A percentile compares a stretch with the other conserved stretches of the same genome.
Conservation (phyloP, 2,888 invertebrate species). For the Troides oblongomaculatus region DNA sequence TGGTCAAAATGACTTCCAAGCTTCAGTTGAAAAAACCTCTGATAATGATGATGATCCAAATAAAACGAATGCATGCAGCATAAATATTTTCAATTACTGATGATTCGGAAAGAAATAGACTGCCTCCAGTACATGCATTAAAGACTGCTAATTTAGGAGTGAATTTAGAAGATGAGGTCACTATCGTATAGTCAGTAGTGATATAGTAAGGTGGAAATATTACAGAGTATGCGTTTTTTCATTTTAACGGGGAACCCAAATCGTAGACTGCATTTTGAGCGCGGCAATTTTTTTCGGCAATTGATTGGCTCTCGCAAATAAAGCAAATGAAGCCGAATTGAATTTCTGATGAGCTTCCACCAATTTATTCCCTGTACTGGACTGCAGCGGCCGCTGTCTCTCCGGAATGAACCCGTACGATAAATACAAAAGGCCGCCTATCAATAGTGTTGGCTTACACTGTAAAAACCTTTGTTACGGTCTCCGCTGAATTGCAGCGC, state of each 20-base stretch:
- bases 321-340: constrained; percentile 69
- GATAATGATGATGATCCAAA: no score
- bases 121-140: no score
- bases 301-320: constrained; percentile 71
- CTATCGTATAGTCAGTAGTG: no score
- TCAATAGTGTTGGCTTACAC: constrained; percentile 19
- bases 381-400: constrained; percentile 28
- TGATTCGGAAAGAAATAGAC: no score
- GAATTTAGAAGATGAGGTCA: no score
- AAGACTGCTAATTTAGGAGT: no score
- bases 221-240: background rate
- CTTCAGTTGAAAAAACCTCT: no score
- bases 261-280: constrained; percentile 17
- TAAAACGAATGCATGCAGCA: no score
- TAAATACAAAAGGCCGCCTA: constrained; percentile 21
- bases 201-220: background rate
- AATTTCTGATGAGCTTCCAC: constrained; percentile 72
- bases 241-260: constrained; percentile 40
- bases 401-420: constrained; percentile 7
- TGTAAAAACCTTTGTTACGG: constrained; percentile 14
- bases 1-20: no score
- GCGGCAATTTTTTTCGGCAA: constrained; percentile 64
- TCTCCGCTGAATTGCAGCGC: background rate
- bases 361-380: constrained; percentile 51
- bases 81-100: no score